Evolutionary conservation across 1,140 invertebrate species (phyloP), one percentile per base, ranked within the genome.

Genomic region (Bombus impatiens): DNA sequence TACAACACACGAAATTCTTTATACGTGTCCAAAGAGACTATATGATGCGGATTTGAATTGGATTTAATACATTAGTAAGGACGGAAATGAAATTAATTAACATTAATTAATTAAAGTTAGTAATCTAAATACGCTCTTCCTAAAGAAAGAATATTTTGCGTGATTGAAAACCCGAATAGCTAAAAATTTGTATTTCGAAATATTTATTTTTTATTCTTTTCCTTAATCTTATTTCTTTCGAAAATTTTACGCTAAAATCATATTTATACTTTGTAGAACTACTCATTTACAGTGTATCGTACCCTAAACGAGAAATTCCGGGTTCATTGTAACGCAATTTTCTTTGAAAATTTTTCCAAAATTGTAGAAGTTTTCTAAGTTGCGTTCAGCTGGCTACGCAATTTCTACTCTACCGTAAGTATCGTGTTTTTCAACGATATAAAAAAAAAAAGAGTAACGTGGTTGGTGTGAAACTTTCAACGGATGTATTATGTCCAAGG

Each of bases 401-500:
- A 78, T 68, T 84, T 42, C 15, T 40, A 68, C 32, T 32, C 67
- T 42, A 13, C 13, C 35, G 78, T 70, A 78, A 78, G 44, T 35
- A 67, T 78, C 42, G 18, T 62, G 9, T 22, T 47, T 79, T 47
- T 59, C 1, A 62, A 79, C 47, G 9, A 59, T 71, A 47, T 71
- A 71, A 47, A 13, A n/a, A 70, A 70, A 4, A 40, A 13, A 40
- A n/a, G 25, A 28, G 68, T 2, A 40, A 59, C 65, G 59, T n/a
- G 65, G 4, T 22, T 59, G 22, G 67, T 12, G 22, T 13, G 42
- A 37, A 84, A 79, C 40, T 84, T 79, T 3, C 82, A 28, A 28
- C n/a, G 67, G 37, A 70, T 42, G 25, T 70, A 84, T 84, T 79
- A 70, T 28, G 67, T 71, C 67, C 82, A 59, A 6, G 77, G 77